A percentile compares a stretch with the other conserved stretches of the same genome.
These are phyloP conservation scores for Drosophila pseudoananassae DNA, from an alignment of 1,140 invertebrate genomes.

Conservation along the genomic window DNA sequence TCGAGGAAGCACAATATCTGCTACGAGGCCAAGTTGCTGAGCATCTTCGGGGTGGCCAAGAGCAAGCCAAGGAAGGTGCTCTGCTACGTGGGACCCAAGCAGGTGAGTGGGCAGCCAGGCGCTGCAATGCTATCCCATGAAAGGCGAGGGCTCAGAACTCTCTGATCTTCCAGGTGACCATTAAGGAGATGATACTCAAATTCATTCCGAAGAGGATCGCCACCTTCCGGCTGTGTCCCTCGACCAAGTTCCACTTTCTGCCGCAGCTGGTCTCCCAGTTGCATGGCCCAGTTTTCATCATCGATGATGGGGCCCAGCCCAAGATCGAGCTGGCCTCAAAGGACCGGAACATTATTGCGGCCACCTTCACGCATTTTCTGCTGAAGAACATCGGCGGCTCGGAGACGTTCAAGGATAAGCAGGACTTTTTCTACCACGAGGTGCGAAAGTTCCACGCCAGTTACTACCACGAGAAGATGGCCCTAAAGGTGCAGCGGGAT, in stretches of 20 bases:
- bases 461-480: constrained; percentile 93
- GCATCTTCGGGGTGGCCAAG: constrained; percentile 86
- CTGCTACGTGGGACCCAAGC: constrained; percentile 93
- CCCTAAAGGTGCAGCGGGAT: constrained; percentile 92
- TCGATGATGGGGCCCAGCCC: constrained; percentile 96
- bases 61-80: constrained; percentile 93
- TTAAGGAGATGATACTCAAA: constrained; percentile 96
- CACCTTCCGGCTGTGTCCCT: constrained; percentile 96
- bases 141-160: constrained; percentile 78
- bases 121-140: constrained; percentile 11
- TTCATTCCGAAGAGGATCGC: constrained; percentile 96
- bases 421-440: constrained; percentile 97
- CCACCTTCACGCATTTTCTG: constrained; percentile 95
- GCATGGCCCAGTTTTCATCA: constrained; percentile 87
- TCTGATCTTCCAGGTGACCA: constrained; percentile 89
- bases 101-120: constrained; percentile 78
- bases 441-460: constrained; percentile 93
- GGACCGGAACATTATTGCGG: constrained; percentile 95
- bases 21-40: constrained; percentile 93
- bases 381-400: constrained; percentile 98
- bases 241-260: constrained; percentile 91
- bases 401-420: constrained; percentile 97
- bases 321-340: constrained; percentile 92
- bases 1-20: constrained; percentile 93
- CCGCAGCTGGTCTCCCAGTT: constrained; percentile 84